phyloP scores from a whole-genome alignment of 2,797 vertebrate species.

The Pyrocephalus nanus region DNA sequence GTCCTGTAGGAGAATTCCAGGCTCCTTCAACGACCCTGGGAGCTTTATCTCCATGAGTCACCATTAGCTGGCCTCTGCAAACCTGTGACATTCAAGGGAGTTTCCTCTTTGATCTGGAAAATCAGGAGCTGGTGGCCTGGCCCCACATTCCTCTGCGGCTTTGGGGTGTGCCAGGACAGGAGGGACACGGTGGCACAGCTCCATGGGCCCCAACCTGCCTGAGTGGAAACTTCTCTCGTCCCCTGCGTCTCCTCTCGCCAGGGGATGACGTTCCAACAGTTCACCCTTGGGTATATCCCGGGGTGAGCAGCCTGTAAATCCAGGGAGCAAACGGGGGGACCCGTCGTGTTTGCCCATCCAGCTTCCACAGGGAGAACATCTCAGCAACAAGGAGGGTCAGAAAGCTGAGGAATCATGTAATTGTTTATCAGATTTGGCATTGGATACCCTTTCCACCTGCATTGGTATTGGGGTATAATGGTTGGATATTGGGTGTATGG shows the following conservation, averaged over 20 bases:
- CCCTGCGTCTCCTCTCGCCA: background rate
- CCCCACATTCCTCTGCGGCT: background rate
- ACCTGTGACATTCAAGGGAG: background rate
- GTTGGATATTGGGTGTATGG: no score
- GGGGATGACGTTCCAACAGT: background rate
- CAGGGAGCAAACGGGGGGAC: fast-evolving
- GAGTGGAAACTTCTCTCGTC: background rate
- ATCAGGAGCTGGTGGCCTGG: background rate
- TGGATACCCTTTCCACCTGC: fast-evolving
- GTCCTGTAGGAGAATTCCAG: background rate
- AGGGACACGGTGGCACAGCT: background rate
- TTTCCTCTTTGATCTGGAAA: background rate
- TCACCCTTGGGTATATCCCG: background rate
- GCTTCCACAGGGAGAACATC: background rate
- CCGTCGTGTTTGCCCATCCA: fast-evolving
- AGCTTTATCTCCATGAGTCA: constrained; percentile 25
- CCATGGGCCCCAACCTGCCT: background rate
- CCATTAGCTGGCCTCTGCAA: background rate
- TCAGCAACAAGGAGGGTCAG: background rate
- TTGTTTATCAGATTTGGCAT: background rate
- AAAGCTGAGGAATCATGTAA: background rate
- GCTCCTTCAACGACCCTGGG: background rate
- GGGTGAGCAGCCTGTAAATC: background rate
- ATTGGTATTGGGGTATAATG: background rate
- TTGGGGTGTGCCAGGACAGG: background rate